A percentile compares a stretch with the other conserved stretches of the same genome.
Conservation (phyloP, 2,888 invertebrate genomes). For the Ditylenchus weischeri region DNA sequence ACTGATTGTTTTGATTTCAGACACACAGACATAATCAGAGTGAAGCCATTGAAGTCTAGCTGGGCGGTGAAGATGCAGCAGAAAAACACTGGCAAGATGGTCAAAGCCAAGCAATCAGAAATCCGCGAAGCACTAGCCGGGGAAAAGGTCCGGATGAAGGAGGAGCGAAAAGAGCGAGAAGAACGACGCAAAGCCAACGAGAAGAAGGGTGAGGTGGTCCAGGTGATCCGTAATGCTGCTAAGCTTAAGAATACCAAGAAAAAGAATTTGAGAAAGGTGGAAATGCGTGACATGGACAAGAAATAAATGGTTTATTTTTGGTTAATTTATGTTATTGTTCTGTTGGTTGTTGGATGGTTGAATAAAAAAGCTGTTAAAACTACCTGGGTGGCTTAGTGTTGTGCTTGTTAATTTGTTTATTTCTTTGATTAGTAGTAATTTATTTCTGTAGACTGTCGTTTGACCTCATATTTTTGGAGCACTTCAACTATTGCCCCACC, state of each 20-base stretch:
- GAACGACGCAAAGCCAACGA: constrained; percentile 49
- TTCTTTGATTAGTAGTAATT: too few species aligned
- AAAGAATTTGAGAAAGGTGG: constrained; percentile 49
- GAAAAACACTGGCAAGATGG: constrained; percentile 41
- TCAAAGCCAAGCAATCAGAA: constrained; percentile 32
- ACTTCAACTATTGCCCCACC: too few species aligned
- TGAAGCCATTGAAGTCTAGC: constrained; percentile 41
- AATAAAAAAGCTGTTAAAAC: too few species aligned
- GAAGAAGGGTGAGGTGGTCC: constrained; percentile 52
- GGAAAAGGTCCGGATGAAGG: constrained; percentile 34
- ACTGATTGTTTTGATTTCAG: constrained; percentile 19
- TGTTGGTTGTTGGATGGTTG: background rate
- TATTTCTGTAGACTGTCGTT: too few species aligned
- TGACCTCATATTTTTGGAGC: too few species aligned
- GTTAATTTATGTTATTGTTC: constrained; percentile 5
- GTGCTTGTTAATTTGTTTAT: too few species aligned
- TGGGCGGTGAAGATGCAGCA: constrained; percentile 50
- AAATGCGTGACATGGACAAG: constrained; percentile 44
- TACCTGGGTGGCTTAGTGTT: too few species aligned
- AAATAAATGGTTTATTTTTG: constrained; percentile 20
- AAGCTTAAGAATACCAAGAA: constrained; percentile 54
- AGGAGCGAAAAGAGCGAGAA: constrained; percentile 48
- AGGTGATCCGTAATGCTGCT: constrained; percentile 49
- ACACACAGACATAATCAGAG: constrained; percentile 40
- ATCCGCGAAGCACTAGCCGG: constrained; percentile 29